Conservation (phyloP, 1,140 invertebrate species). For the Calliopsis andreniformis region DNA sequence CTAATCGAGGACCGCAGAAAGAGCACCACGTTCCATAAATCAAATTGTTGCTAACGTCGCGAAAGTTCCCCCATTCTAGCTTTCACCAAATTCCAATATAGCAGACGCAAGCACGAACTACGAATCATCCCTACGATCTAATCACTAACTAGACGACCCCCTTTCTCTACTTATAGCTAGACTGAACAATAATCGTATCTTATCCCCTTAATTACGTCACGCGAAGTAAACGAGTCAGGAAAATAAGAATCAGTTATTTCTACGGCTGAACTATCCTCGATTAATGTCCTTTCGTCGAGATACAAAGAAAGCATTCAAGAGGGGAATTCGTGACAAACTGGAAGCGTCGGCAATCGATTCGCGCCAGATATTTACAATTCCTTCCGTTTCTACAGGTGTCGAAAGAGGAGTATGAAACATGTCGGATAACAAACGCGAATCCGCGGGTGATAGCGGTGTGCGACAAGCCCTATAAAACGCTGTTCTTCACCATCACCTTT, state of each 20-base stretch:
- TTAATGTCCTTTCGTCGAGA: conserved; percentile 28
- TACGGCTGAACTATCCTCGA: not conserved
- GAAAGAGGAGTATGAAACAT: conserved; percentile 97
- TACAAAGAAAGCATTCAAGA: not conserved
- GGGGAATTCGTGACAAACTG: not conserved
- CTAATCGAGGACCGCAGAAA: not conserved
- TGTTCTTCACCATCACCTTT: conserved; percentile 98
- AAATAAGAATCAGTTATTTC: conserved; percentile 13
- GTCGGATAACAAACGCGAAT: conserved; percentile 96
- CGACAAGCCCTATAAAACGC: conserved; percentile 95
- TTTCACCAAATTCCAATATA: conserved; percentile 6
- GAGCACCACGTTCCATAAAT: not conserved
- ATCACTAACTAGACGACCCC: conserved; percentile 27
- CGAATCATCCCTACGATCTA: conserved; percentile 40
- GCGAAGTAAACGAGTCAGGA: not conserved
- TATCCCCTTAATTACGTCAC: not conserved
- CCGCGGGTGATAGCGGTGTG: conserved; percentile 96
- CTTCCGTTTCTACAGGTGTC: conserved; percentile 84
- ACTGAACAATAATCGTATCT: conserved; percentile 39
- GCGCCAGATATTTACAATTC: not conserved
- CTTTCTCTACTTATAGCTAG: conserved; percentile 15
- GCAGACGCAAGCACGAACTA: conserved; percentile 10
- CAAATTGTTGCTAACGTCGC: conserved; percentile 7
- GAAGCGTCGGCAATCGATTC: conserved; percentile 40
- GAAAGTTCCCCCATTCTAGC: not conserved